Conservation (phyloP, 2,113 vertebrate genomes). For the Neolamprologus hecqui region DNA sequence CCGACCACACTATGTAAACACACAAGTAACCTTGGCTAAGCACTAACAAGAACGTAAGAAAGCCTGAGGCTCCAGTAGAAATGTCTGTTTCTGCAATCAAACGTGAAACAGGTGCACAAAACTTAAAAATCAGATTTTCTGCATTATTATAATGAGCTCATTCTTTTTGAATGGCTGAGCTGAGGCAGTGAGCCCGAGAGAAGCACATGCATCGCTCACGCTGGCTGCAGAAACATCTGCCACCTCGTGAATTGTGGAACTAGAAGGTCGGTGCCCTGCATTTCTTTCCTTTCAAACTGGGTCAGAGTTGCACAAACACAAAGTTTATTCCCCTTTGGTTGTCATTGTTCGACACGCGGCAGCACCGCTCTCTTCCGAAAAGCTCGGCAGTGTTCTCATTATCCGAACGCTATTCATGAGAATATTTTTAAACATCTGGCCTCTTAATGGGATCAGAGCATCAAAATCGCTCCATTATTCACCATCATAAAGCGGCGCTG, state of each 20-base stretch:
- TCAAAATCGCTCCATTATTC: conserved; percentile 67
- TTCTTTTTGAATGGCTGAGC: background rate
- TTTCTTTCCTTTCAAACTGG: background rate
- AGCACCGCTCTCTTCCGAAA: background rate
- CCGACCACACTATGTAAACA: background rate
- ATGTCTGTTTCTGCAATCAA: background rate
- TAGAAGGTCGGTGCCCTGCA: background rate
- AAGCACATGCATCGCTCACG: background rate
- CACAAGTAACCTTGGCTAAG: background rate
- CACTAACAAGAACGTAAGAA: background rate
- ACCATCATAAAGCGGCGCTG: conserved; percentile 56
- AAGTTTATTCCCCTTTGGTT: background rate
- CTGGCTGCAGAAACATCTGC: background rate
- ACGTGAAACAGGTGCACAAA: fast-evolving
- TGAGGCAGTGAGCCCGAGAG: background rate
- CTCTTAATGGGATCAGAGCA: conserved; percentile 68
- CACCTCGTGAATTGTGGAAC: background rate
- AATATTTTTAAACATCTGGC: conserved; percentile 69
- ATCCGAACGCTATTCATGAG: conserved; percentile 56
- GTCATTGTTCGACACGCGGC: conserved; percentile 11
- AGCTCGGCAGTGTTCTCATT: conserved; percentile 34
- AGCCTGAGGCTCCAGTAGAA: background rate
- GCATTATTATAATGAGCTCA: background rate
- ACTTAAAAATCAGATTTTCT: background rate
- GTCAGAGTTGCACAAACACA: background rate